Conservation (phyloP, 2,888 invertebrate genomes). For the Drymonia ruficornis region DNA sequence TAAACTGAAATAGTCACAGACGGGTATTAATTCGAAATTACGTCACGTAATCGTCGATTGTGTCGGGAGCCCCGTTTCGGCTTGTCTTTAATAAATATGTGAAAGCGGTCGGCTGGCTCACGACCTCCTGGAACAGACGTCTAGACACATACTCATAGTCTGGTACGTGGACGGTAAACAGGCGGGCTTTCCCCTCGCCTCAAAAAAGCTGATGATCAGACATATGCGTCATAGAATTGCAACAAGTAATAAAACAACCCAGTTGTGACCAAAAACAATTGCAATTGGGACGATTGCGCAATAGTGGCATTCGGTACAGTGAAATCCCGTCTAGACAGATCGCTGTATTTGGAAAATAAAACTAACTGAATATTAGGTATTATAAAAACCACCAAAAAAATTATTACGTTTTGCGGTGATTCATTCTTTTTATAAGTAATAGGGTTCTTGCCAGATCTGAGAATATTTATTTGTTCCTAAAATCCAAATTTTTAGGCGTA, state of each 20-base stretch:
- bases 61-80: conserved; percentile 55
- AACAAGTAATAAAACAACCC: conserved; percentile 38
- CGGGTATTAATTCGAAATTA: conserved; percentile 61
- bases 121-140: conserved; percentile 78
- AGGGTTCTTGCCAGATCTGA: too few species aligned
- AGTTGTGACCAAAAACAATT: conserved; percentile 36
- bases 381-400: not conserved
- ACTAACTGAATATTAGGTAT: not conserved
- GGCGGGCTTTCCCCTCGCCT: conserved; percentile 65
- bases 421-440: not conserved
- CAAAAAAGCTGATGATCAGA: conserved; percentile 50
- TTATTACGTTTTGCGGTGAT: not conserved
- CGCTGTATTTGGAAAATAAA: not conserved
- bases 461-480: too few species aligned
- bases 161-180: conserved; percentile 69
- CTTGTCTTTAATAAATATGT: conserved; percentile 65
- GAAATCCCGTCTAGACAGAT: conserved; percentile 29
- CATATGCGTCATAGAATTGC: conserved; percentile 47
- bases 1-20: conserved; percentile 51
- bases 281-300: conserved; percentile 35
- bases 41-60: conserved; percentile 64
- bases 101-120: conserved; percentile 69
- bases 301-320: conserved; percentile 20
- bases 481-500: too few species aligned
- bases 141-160: conserved; percentile 80